Evolutionary conservation across 2,888 invertebrate species (phyloP), one percentile per base, ranked within the genome.

Genomic region (Oscheius myriophilus): DNA sequence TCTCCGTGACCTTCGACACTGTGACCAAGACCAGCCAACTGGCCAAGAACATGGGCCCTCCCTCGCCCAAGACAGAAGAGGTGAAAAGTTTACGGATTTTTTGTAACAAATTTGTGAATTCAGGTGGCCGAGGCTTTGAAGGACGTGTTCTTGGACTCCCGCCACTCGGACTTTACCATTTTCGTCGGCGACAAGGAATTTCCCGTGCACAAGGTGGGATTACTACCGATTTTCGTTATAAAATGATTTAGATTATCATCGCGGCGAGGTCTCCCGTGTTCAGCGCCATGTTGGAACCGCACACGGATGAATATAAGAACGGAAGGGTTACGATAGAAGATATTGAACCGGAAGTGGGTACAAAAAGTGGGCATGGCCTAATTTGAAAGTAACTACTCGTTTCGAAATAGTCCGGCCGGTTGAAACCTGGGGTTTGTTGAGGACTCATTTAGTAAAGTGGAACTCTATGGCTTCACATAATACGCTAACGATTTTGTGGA

Each of bases 1-100:
- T 86, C 43, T 81, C 80, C 12, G 78, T 86, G 43, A 83, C 82
- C 9, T 84, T 84, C 54, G 86, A 86, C 66, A 85, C 86, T 1
- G 71, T 85, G 11, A 86, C 86, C 1, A 80, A 80, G 57, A 76
- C 71, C 57, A 78, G 79, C 43, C 81, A 80, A 59, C 68, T 58
- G 41, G 55, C 62, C n/a, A 70, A 53, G 49, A 67, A 43, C 23
- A 65, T 58, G 16, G 45, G 54, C 0, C 42, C 55, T 23, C 78
- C 79, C 3, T 76, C 75, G 42, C 72, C 78, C 0, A 76, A 76
- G 49, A 69, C 71, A 25, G 63, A 63, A 18, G 78, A 78, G 70
- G 33, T 9, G 33, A 9, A 33, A 33, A 33, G 33, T n/a, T n/a
- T n/a, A n/a, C n/a, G 72, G 62, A 42, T 9, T 14, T 64, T n/a